Conservation (phyloP, 2,797 vertebrate genomes). For the Pseudocheirus occidentalis region DNA sequence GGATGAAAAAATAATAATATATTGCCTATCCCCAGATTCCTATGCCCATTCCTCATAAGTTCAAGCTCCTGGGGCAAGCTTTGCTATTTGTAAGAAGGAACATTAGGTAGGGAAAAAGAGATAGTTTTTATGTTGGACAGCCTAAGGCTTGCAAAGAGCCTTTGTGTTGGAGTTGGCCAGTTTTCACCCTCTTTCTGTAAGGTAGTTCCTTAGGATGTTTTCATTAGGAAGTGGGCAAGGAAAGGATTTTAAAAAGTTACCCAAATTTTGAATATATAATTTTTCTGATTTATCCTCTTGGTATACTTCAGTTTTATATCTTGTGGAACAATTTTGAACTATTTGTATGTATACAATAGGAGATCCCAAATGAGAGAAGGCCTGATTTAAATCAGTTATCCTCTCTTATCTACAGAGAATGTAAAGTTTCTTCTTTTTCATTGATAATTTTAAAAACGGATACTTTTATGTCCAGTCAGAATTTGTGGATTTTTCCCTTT, state of each 20-base stretch:
- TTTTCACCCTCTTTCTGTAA: background rate
- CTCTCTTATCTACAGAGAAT: conserved; percentile 31
- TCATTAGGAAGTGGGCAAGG: background rate
- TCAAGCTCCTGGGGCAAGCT: conserved; percentile 6
- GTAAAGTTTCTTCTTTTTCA: conserved; percentile 62
- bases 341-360: conserved; percentile 30
- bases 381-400: conserved; percentile 20
- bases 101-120: background rate
- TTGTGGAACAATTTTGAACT: conserved; percentile 19
- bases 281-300: conserved; percentile 32
- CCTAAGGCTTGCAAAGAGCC: conserved; percentile 22
- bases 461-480: conserved; percentile 65
- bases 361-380: background rate
- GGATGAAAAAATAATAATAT: conserved; percentile 43
- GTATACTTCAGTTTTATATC: conserved; percentile 49
- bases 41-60: conserved; percentile 13
- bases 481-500: conserved; percentile 56
- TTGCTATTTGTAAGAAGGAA: conserved; percentile 42
- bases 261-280: conserved; percentile 31
- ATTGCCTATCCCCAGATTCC: conserved; percentile 18
- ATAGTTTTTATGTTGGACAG: background rate
- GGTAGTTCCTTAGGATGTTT: conserved; percentile 35
- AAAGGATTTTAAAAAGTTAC: conserved; percentile 36
- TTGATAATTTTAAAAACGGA: conserved; percentile 54
- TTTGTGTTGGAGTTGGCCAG: conserved; percentile 40